Conservation (phyloP, 1,140 invertebrate species). For the Monochamus saltuarius region DNA sequence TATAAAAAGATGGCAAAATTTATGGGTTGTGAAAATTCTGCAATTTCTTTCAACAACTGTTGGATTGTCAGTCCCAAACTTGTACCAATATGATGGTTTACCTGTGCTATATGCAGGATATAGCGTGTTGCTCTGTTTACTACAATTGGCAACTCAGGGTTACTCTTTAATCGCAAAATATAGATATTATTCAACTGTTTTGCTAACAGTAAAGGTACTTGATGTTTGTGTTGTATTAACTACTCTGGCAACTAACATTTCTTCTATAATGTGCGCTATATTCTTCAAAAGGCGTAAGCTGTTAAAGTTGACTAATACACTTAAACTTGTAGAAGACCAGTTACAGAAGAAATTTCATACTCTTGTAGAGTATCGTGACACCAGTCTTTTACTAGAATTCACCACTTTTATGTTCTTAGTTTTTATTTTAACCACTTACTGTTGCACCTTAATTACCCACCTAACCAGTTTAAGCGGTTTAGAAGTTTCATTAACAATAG, state of each 20-base stretch:
- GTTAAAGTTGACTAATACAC: not conserved
- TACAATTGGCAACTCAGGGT: not conserved
- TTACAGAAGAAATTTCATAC: not conserved
- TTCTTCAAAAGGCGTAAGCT: conserved; percentile 13
- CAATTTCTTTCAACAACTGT: conserved; percentile 3
- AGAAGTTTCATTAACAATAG: too few relatives aligned
- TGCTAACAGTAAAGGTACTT: not conserved
- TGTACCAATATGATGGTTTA: conserved; percentile 12
- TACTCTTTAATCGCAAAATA: not conserved
- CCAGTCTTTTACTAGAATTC: not conserved
- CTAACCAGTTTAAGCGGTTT: not conserved
- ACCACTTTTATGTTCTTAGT: not conserved
- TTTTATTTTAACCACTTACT: not conserved
- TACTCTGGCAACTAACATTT: not conserved
- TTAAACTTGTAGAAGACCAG: not conserved
- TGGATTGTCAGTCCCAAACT: conserved; percentile 15
- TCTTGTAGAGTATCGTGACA: not conserved
- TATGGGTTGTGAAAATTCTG: not conserved
- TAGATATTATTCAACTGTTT: not conserved
- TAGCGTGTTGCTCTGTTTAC: not conserved
- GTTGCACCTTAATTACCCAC: not conserved
- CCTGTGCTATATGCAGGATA: conserved; percentile 16
- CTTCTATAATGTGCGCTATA: not conserved
- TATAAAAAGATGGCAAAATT: not conserved
- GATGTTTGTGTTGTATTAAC: not conserved